A percentile compares a stretch with the other conserved stretches of the same genome.
Conservation (phyloP, 2,797 vertebrate genomes). For the Chelonia mydas region DNA sequence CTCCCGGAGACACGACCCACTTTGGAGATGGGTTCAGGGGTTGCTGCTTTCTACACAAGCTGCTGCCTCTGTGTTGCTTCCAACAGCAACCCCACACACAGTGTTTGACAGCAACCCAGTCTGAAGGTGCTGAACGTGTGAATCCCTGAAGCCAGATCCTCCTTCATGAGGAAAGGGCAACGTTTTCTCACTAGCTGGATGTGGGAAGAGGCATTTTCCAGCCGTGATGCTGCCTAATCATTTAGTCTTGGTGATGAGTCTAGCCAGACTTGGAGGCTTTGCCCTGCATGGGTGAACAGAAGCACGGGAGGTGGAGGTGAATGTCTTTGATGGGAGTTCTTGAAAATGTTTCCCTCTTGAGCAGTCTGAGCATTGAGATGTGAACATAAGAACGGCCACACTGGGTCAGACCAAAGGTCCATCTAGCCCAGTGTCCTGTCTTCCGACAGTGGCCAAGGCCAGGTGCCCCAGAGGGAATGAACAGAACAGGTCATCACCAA, state of each 20-base stretch:
- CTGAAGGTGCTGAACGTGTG: neutral
- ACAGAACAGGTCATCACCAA: too few relatives aligned
- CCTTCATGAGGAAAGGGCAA: neutral
- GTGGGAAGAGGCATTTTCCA: neutral
- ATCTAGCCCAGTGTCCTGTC: too few relatives aligned
- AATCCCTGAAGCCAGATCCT: neutral
- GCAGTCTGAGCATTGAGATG: neutral
- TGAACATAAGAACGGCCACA: too few relatives aligned
- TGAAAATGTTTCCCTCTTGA: neutral
- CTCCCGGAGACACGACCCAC: neutral
- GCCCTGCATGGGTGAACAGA: neutral
- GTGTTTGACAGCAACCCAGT: constrained; percentile 34
- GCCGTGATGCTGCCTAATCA: neutral
- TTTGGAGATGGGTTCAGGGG: neutral
- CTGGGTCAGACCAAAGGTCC: too few relatives aligned
- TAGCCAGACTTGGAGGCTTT: neutral
- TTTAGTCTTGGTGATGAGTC: neutral
- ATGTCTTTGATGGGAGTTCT: neutral
- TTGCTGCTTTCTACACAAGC: constrained; percentile 56
- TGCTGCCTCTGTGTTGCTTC: constrained; percentile 54
- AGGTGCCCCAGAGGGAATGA: too few relatives aligned
- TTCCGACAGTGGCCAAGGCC: too few relatives aligned
- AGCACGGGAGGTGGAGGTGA: neutral
- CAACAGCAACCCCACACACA: constrained; percentile 33
- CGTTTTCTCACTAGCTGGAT: neutral